Evolutionary conservation across 2,113 vertebrate species (phyloP).

Genomic region (Chauna torquata): DNA sequence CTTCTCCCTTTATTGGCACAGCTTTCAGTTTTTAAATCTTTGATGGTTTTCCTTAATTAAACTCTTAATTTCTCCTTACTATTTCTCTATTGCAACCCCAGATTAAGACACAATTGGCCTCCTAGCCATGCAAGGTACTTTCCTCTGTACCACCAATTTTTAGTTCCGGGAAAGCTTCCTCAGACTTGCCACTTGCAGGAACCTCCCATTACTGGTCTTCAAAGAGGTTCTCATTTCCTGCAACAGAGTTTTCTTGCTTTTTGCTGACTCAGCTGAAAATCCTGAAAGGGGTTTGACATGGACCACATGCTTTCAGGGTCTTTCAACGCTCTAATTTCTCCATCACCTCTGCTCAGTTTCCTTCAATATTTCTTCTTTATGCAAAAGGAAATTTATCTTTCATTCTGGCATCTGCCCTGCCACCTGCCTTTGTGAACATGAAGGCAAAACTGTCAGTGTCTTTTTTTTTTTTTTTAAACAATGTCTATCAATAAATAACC

Average conservation of each 20-base stretch:
- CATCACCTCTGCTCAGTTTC: conserved; percentile 23
- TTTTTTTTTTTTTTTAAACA: not conserved
- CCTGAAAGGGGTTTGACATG: not conserved
- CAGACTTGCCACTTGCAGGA: not conserved
- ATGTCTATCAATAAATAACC: conserved; percentile 38
- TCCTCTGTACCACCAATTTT: not conserved
- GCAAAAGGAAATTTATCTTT: conserved; percentile 51
- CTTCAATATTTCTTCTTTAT: conserved; percentile 58
- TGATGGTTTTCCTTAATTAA: conserved; percentile 53
- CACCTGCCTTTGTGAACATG: not conserved
- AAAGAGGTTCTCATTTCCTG: conserved; percentile 6
- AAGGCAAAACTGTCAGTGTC: conserved; percentile 19
- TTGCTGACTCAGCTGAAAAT: conserved; percentile 9
- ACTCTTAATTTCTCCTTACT: conserved; percentile 19
- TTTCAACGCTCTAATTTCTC: conserved; percentile 39
- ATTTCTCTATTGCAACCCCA: not conserved
- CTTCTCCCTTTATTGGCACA: not conserved
- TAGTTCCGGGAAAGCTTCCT: not conserved
- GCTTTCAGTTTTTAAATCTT: conserved; percentile 17
- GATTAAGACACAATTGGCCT: not conserved
- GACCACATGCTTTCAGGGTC: conserved; percentile 9
- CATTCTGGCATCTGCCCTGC: conserved; percentile 13
- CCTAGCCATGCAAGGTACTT: not conserved
- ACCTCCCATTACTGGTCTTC: not conserved
- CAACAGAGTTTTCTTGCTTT: not conserved